Percentiles rank a stretch among this genome's conserved stretches.
These are phyloP conservation scores for Erannis defoliaria DNA, from an alignment of 2,888 invertebrate genomes.

Conservation along the genomic window DNA sequence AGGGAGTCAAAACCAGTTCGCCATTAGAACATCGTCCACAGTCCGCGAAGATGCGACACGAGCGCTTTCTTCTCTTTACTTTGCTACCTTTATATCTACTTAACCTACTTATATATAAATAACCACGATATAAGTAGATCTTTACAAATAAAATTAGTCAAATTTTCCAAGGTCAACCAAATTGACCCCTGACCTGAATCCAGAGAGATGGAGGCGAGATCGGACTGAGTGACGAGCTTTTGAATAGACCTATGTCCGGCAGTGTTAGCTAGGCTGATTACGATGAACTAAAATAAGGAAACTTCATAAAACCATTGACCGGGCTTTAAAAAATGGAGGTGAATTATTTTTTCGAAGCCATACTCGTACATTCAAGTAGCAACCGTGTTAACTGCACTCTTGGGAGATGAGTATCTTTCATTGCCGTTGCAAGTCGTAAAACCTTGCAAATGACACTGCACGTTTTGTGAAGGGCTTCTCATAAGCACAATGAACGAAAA, in stretches of 20 bases:
- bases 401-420: slow-evolving; percentile 35
- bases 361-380: slow-evolving; percentile 14
- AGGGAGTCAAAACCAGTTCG: slow-evolving; percentile 58
- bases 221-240: too few species aligned
- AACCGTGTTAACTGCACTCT: slow-evolving; percentile 32
- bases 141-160: not conserved
- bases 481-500: slow-evolving; percentile 2
- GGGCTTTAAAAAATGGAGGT: slow-evolving; percentile 44
- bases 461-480: slow-evolving; percentile 23
- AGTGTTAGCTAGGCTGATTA: too few species aligned
- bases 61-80: slow-evolving; percentile 30
- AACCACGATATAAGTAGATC: not conserved
- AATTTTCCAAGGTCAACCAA: not conserved
- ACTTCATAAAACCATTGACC: too few species aligned
- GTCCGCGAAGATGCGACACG: slow-evolving; percentile 38
- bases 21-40: slow-evolving; percentile 55
- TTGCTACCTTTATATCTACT: slow-evolving; percentile 12
- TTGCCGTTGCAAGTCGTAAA: slow-evolving; percentile 12
- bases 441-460: slow-evolving; percentile 18
- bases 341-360: slow-evolving; percentile 38
- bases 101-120: too few species aligned
- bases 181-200: slow-evolving; percentile 9
- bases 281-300: too few species aligned
- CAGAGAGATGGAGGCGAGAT: too few species aligned
- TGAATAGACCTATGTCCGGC: too few species aligned